Conservation (phyloP, 2,888 invertebrate species). For the Drosophila meridionalis region DNA sequence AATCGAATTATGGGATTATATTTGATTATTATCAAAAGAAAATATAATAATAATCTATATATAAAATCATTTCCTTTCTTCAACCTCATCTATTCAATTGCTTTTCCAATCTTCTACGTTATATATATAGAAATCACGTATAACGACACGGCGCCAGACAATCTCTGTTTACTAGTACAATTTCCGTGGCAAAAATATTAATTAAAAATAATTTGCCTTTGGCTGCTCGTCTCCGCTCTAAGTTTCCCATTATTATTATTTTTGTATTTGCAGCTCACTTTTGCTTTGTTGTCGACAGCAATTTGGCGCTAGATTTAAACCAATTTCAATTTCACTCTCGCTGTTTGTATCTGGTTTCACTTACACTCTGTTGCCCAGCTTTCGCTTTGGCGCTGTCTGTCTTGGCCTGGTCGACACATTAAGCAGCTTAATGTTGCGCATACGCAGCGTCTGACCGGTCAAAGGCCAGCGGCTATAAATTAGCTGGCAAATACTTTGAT, state of each 20-base stretch:
- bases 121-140: not conserved
- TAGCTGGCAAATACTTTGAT: conserved; percentile 81
- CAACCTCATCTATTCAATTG: not conserved
- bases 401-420: conserved; percentile 12
- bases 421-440: conserved; percentile 47
- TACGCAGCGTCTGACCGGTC: conserved; percentile 49
- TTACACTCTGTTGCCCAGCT: conserved; percentile 1
- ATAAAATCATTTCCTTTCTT: not conserved
- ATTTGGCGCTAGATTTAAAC: conserved; percentile 4
- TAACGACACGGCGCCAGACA: not conserved
- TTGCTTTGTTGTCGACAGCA: not conserved
- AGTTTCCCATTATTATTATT: not conserved
- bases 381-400: conserved; percentile 5
- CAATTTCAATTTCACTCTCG: not conserved
- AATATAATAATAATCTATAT: not conserved
- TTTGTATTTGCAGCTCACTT: not conserved
- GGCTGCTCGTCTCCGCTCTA: too few relatives aligned
- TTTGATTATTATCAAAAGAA: not conserved
- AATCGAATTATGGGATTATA: not conserved
- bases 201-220: conserved; percentile 5
- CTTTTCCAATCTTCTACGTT: not conserved
- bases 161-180: too few relatives aligned
- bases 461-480: conserved; percentile 72
- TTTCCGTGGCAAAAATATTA: not conserved
- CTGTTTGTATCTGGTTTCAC: not conserved